phyloP scores from a whole-genome alignment of 2,113 vertebrate genomes.

The Microcebus griseorufus region DNA sequence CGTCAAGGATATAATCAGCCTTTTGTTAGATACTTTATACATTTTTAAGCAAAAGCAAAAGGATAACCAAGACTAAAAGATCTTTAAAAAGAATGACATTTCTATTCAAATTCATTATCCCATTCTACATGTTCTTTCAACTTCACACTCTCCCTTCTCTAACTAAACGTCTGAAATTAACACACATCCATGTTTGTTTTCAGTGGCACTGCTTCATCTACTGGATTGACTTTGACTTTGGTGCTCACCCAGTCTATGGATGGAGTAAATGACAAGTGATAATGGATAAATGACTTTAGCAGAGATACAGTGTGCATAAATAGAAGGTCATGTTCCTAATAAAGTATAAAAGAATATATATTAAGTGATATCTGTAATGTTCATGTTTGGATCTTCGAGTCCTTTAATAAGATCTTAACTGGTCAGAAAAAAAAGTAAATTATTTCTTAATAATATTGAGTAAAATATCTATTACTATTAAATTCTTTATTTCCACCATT shows the following conservation, averaged over 20 bases:
- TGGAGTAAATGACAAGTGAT: slow-evolving; percentile 57
- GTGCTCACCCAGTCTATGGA: neutral
- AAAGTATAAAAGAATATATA: slow-evolving; percentile 56
- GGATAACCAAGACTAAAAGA: slow-evolving; percentile 42
- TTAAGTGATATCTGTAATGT: neutral
- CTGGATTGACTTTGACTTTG: slow-evolving; percentile 64
- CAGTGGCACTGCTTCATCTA: slow-evolving; percentile 55
- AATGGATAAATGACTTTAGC: slow-evolving; percentile 65
- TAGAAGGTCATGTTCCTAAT: slow-evolving; percentile 48
- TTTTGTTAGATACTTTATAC: slow-evolving; percentile 58
- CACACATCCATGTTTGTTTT: slow-evolving; percentile 57
- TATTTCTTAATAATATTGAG: neutral
- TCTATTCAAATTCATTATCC: slow-evolving; percentile 67
- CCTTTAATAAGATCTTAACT: neutral
- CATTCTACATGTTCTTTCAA: slow-evolving; percentile 53
- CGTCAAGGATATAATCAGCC: neutral
- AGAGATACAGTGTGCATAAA: neutral
- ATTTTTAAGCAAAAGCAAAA: slow-evolving; percentile 43
- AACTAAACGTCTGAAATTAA: slow-evolving; percentile 72
- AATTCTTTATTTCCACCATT: neutral
- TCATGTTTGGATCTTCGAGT: neutral
- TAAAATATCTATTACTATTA: neutral
- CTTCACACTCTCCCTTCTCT: neutral
- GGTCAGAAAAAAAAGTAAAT: neutral
- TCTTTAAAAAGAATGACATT: slow-evolving; percentile 53